Evolutionary conservation across 2,888 invertebrate genomes (phyloP).

Genomic region (Zhuqinia jingwanae): DNA sequence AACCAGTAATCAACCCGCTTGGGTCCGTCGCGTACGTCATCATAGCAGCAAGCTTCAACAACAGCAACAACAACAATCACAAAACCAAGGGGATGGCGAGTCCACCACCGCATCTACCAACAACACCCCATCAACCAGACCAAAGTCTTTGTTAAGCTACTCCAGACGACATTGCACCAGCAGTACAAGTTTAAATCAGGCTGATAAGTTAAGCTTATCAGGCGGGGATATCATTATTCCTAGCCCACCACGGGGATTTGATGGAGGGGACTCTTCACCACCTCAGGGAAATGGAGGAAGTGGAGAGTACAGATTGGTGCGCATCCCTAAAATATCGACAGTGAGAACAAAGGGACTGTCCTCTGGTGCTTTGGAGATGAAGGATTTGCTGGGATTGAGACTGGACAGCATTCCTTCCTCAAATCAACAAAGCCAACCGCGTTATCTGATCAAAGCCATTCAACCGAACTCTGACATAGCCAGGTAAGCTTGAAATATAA

Average conservation of each 20-base stretch:
- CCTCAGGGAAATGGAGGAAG: background rate
- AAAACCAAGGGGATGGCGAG: background rate
- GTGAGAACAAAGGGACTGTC: slow-evolving; percentile 17
- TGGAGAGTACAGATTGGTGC: slow-evolving; percentile 78
- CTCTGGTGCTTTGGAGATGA: slow-evolving; percentile 38
- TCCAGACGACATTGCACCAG: background rate
- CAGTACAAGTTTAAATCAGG: background rate
- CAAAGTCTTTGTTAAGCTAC: background rate
- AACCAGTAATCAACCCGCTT: slow-evolving; percentile 53
- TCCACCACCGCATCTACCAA: background rate
- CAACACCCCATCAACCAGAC: background rate
- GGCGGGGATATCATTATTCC: background rate
- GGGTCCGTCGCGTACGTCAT: slow-evolving; percentile 54
- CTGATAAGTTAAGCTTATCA: slow-evolving; percentile 24
- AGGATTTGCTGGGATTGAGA: slow-evolving; percentile 68
- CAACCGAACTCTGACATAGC: slow-evolving; percentile 82
- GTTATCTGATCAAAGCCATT: slow-evolving; percentile 83
- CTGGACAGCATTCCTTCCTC: slow-evolving; percentile 80
- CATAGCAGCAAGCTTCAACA: slow-evolving; percentile 46
- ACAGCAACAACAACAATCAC: background rate
- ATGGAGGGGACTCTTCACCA: background rate
- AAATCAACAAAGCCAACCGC: slow-evolving; percentile 74
- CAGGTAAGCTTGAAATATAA: slow-evolving; percentile 81
- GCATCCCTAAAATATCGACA: slow-evolving; percentile 72
- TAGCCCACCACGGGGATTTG: background rate